These are phyloP conservation scores for Cataglyphis altisquamis DNA, from an alignment of 2,888 invertebrate genomes.

Conservation along the genomic window DNA sequence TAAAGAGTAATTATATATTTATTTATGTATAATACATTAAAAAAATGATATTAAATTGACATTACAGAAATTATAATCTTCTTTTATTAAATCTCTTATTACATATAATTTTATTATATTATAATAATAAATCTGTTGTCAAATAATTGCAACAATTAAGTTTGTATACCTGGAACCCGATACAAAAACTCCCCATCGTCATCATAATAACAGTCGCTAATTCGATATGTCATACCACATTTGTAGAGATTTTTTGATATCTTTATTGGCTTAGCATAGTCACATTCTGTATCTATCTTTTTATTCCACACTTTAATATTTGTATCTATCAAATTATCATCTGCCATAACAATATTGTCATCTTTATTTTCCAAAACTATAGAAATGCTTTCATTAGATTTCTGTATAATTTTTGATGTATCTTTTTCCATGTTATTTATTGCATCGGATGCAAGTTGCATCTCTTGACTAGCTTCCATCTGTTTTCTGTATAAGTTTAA, in stretches of 20 bases:
- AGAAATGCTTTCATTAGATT: conserved; percentile 6
- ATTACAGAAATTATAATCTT: background rate
- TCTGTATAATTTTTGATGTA: background rate
- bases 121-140: background rate
- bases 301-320: conserved; percentile 83
- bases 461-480: background rate
- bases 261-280: conserved; percentile 89
- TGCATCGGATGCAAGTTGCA: background rate
- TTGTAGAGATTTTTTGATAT: conserved; percentile 90
- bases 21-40: background rate
- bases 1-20: background rate
- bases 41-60: background rate
- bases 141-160: conserved; percentile 35
- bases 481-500: conserved; percentile 41
- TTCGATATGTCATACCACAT: conserved; percentile 90
- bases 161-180: conserved; percentile 88
- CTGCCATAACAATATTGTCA: background rate
- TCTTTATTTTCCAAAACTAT: background rate
- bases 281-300: conserved; percentile 78
- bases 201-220: conserved; percentile 94
- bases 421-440: background rate
- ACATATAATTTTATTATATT: background rate
- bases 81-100: conserved; percentile 8
- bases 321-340: conserved; percentile 69
- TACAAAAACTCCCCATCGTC: conserved; percentile 93